Conservation (phyloP, 2,888 invertebrate species). For the Drosophila phalerata region DNA sequence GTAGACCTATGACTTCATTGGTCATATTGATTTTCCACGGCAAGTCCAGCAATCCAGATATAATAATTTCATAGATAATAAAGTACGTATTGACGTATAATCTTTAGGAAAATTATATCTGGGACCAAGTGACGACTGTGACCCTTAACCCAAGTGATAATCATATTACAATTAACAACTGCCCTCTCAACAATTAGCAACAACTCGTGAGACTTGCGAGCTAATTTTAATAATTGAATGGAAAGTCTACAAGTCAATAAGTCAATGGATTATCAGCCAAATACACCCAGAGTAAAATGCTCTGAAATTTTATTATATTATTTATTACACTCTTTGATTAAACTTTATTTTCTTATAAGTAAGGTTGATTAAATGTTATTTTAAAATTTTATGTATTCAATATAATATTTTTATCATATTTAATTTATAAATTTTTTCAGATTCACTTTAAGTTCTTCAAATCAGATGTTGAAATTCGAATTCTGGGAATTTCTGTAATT, state of each 20-base stretch:
- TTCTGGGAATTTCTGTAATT: no score
- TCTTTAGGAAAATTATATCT: neutral
- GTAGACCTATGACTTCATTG: constrained; percentile 43
- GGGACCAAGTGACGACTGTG: neutral
- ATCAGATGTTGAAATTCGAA: no score
- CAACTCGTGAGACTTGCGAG: constrained; percentile 40
- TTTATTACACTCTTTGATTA: no score
- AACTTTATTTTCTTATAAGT: no score
- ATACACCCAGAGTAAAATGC: neutral
- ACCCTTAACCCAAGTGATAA: constrained; percentile 28
- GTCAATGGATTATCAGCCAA: neutral
- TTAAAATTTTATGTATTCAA: no score
- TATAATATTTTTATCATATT: no score
- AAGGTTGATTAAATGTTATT: no score
- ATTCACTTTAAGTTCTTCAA: no score
- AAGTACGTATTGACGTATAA: neutral
- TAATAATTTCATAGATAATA: neutral
- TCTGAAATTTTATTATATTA: no score
- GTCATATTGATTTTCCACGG: neutral
- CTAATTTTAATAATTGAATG: constrained; percentile 64
- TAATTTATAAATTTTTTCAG: no score
- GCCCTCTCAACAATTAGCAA: constrained; percentile 48
- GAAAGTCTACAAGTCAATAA: constrained; percentile 48
- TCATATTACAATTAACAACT: constrained; percentile 39
- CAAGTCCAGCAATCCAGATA: neutral